Evolutionary conservation across 2,797 vertebrate species (phyloP), one percentile per base, ranked within the genome.

Genomic region (Pelodytes ibericus): DNA sequence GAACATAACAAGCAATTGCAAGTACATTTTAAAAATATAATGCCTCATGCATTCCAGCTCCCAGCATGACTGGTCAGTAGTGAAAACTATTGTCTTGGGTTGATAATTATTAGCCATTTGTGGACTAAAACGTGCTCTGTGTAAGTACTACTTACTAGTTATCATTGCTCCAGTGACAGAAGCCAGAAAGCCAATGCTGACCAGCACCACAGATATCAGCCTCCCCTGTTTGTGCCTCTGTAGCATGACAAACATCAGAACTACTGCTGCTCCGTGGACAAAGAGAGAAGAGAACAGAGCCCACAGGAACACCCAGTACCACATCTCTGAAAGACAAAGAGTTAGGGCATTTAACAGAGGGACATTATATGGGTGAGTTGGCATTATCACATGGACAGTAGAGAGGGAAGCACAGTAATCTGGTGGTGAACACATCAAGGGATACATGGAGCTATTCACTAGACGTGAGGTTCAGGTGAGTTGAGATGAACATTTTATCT

Each of bases 291-390:
- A 98, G 94, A 99, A 99, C 83, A 99, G 95, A 83, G 94, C 95
- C 97, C 97, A 99, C 72, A 99, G 96, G 91, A 99, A 99, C 86
- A 99, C 94, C 96, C 96, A 99, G 92, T 99, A 98, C 96, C 97
- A 99, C 93, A 94, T 94, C 86, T 94, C 93, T 94, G 89, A 82
- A 92, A 88, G 82, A 81, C 84, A 87, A 88, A 64, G 59, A 86
- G 22, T 53, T 22, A 53, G 7, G 16, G 6, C 49, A 53, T 53
- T 53, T 53, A 53, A 53, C 49, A 53, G 22, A 20, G 22, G 11
- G 49, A 53, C n/a, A n/a, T n/a, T n/a, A n/a, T n/a, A n/a, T n/a
- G n/a, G n/a, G n/a, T n/a, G n/a, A n/a, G n/a, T n/a, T n/a, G n/a
- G n/a, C n/a, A n/a, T n/a, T n/a, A n/a, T n/a, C n/a, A n/a, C n/a